Evolutionary conservation across 2,113 vertebrate genomes (phyloP).

Genomic region (Trogon melanurus): DNA sequence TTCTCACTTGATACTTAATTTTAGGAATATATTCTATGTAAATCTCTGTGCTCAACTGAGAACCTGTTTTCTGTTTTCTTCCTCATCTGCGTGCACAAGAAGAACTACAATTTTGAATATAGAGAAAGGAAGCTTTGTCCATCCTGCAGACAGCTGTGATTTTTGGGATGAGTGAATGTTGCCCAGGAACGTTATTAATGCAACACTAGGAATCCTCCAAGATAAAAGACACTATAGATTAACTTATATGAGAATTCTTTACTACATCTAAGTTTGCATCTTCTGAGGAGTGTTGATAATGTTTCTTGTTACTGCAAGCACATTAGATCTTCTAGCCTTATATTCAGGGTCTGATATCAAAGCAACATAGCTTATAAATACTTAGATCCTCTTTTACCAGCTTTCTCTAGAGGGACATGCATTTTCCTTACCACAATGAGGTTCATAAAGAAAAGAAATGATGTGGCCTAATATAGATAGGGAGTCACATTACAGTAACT

Average conservation of each 20-base stretch:
- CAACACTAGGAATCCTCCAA: background rate
- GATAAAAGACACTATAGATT: background rate
- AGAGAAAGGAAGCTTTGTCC: background rate
- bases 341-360: background rate
- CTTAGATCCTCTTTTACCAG: conserved; percentile 8
- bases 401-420: background rate
- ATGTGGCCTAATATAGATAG: conserved; percentile 9
- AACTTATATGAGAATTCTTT: background rate
- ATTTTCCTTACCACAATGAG: conserved; percentile 60
- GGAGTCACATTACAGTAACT: conserved; percentile 56
- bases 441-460: conserved; percentile 46
- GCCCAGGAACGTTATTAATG: background rate
- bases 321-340: background rate
- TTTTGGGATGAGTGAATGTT: background rate
- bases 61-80: background rate
- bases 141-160: background rate
- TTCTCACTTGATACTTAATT: background rate
- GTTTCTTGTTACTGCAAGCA: conserved; percentile 8
- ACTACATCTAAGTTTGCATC: background rate
- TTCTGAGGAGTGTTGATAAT: conserved; percentile 19
- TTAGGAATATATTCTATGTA: background rate
- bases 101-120: background rate
- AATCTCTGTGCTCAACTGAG: background rate
- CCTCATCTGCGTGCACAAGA: background rate
- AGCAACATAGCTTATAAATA: background rate